Evolutionary conservation across 2,113 vertebrate genomes (phyloP).

Genomic region (Malaclemys terrapin): DNA sequence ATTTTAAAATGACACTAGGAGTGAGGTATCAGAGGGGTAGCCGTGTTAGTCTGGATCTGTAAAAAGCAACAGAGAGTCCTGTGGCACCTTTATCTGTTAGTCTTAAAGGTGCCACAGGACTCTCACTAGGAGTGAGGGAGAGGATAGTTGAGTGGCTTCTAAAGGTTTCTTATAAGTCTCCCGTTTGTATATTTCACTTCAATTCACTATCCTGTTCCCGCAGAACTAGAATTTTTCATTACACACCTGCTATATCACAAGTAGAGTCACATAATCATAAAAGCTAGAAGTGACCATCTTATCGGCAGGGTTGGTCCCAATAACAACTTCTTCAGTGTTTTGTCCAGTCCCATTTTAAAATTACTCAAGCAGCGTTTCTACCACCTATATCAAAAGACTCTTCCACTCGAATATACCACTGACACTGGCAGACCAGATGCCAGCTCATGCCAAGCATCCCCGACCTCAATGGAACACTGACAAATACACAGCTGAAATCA

Average conservation of each 20-base stretch:
- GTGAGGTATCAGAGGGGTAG: no score
- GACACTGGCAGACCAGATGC: no score
- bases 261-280: not conserved
- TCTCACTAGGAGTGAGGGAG: not conserved
- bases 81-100: no score
- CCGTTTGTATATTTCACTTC: slow-evolving; percentile 45
- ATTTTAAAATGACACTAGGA: not conserved
- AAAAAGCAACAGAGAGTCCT: no score
- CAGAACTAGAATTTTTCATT: slow-evolving; percentile 40
- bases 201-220: slow-evolving; percentile 43
- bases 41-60: no score
- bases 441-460: no score
- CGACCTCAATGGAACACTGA: no score
- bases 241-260: slow-evolving; percentile 35
- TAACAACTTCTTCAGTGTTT: not conserved
- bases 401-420: slow-evolving; percentile 11
- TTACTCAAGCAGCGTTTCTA: slow-evolving; percentile 35
- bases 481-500: no score
- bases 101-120: no score
- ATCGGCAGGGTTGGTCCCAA: slow-evolving; percentile 17
- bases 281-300: slow-evolving; percentile 37
- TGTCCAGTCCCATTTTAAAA: not conserved
- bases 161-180: not conserved
- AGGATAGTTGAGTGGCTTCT: slow-evolving; percentile 47
- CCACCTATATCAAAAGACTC: slow-evolving; percentile 21